Base-by-base conservation (phyloP, 2,113 vertebrate species). In the Gymnobelideus leadbeateri region DNA sequence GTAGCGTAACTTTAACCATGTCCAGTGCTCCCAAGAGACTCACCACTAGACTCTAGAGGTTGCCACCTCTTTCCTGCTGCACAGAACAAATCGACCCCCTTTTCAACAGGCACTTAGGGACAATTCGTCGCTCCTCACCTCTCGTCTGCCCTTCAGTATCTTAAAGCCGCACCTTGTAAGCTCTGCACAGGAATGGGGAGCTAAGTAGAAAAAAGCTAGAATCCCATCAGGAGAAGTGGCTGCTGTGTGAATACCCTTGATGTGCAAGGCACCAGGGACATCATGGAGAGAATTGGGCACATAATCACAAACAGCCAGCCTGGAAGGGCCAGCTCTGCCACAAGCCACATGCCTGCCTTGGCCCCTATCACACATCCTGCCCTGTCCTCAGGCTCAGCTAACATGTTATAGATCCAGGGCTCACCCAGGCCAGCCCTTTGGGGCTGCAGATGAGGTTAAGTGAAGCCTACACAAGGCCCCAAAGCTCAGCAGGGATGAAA, bases 1-100 rank as follows among this genome's bases (percentile, higher is more conserved):
- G 6, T 3, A 93, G 52, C 96, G 92, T 90, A 94, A 97, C 92
- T 95, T 25, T 93, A 95, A 96, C 91, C 92, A 55, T 89, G 23
- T 9, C 57, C 54, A 90, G n/a, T n/a, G 51, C 10, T 94, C 19
- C 95, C 77, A 93, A 91, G 8, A 92, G 46, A 95, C 6, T 93
- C 51, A 95, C 52, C 52, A 77, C 49, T 51, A 24, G 89, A 91
- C 16, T n/a, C 55, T 43, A 92, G 93, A 93, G 91, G 25, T 90
- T n/a, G 89, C 90, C 47, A 91, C 0, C 94, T 91, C 55, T 21
- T 16, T 84, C 68, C 68, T 84, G 37, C 16, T 43, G 16, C n/a
- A n/a, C 7, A 68, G n/a, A 96, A 95, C 0, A 84, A 84, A 43
- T 84, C 37, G 54, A 90, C 37, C 5, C 43, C 43, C 31, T 94